These are phyloP conservation scores for Drosophila repletoides DNA, from an alignment of 1,140 invertebrate species.

Conservation along the genomic window DNA sequence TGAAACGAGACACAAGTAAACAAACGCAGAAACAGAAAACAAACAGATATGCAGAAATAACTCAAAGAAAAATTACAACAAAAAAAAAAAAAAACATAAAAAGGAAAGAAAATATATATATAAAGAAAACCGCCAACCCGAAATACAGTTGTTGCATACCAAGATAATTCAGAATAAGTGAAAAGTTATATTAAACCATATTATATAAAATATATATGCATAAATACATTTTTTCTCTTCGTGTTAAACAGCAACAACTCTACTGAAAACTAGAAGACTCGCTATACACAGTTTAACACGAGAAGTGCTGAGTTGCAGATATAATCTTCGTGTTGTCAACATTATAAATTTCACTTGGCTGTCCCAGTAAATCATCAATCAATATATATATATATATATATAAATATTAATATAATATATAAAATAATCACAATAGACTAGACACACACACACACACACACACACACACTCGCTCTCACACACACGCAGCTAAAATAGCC, in stretches of 20 bases:
- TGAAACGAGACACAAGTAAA: background rate
- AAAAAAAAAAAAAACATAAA: constrained; percentile 33
- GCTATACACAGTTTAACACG: background rate
- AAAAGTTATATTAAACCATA: constrained; percentile 40
- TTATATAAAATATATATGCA: constrained; percentile 41
- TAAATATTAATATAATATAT: too few species aligned
- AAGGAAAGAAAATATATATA: constrained; percentile 35
- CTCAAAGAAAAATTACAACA: background rate
- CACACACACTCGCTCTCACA: constrained; percentile 4
- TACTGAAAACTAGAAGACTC: background rate
- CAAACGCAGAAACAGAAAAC: background rate
- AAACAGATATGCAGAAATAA: background rate
- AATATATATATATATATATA: too few species aligned
- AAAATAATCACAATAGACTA: background rate
- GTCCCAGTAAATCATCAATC: background rate
- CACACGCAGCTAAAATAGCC: constrained; percentile 18
- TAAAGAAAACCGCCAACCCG: constrained; percentile 27
- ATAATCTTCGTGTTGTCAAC: background rate
- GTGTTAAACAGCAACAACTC: constrained; percentile 32
- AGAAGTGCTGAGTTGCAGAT: constrained; percentile 7
- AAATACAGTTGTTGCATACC: constrained; percentile 16
- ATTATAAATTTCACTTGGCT: background rate
- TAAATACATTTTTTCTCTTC: constrained; percentile 38
- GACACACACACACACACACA: background rate
- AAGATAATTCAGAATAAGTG: constrained; percentile 28